Percentiles rank a stretch among this genome's conserved stretches.
Evolutionary conservation across 2,888 invertebrate genomes (phyloP).

Genomic region (Andrena haemorrhoa): DNA sequence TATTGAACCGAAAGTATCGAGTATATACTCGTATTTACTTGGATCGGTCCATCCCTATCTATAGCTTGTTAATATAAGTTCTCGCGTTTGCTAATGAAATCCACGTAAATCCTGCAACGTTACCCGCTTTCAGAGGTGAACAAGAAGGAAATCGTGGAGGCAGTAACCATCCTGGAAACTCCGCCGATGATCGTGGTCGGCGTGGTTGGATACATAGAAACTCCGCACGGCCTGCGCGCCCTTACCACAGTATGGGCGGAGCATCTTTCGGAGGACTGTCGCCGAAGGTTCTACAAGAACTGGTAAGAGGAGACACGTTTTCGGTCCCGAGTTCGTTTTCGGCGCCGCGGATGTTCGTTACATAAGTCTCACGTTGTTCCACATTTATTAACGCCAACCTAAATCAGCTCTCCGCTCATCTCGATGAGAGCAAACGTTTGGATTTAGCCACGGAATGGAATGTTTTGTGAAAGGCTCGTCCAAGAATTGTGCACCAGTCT

Average conservation of each 20-base stretch:
- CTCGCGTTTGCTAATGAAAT: neutral
- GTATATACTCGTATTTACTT: too few species aligned
- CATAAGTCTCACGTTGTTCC: neutral
- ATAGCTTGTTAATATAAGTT: too few species aligned
- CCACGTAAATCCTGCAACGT: conserved; percentile 2
- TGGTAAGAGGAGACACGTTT: conserved; percentile 89
- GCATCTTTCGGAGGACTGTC: conserved; percentile 99
- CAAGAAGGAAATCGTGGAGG: conserved; percentile 99
- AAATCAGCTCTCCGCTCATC: conserved; percentile 83
- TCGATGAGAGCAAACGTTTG: conserved; percentile 81
- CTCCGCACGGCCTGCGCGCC: conserved; percentile 97
- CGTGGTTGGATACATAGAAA: conserved; percentile 99
- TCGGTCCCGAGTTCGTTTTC: neutral
- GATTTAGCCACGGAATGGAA: conserved; percentile 74
- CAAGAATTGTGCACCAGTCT: conserved; percentile 79
- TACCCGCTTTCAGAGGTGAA: conserved; percentile 92
- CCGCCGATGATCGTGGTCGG: conserved; percentile 99
- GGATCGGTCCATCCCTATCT: too few species aligned
- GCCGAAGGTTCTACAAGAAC: conserved; percentile 99
- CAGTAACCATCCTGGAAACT: conserved; percentile 98
- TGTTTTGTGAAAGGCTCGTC: conserved; percentile 70
- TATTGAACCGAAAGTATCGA: too few species aligned
- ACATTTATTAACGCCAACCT: conserved; percentile 44
- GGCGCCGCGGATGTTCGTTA: conserved; percentile 7
- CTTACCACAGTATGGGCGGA: conserved; percentile 99